Evolutionary conservation across 2,797 vertebrate species (phyloP), one percentile per base, ranked within the genome.

Genomic region (Percopsis omiscomaycus): DNA sequence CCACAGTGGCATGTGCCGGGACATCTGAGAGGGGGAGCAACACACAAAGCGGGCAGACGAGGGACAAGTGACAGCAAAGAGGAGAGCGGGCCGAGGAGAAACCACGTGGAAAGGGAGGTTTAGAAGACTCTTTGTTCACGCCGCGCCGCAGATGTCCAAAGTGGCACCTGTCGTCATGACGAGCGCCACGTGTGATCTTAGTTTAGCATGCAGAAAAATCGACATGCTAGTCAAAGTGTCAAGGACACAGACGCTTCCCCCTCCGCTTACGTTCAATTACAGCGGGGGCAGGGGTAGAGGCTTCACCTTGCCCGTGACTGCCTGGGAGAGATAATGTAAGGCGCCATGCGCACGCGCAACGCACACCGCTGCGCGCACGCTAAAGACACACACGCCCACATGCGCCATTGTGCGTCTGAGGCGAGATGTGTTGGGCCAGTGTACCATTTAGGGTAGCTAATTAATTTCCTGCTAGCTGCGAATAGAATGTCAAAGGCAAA

Each of bases 81-180:
- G 62, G 63, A 73, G 75, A 73, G 64, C 61, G 15, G 71, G 67
- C 67, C 32, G 75, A 66, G 73, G 64, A 59, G 69, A 81, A 86
- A 84, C 78, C 84, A 83, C 89, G 84, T 87, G 77, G 86, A 85
- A 84, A 78, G 74, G 56, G 55, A 84, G 84, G 81, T 88, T 88
- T 84, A 62, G 61, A 77, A 62, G 44, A 32, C 55, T 56, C 82
- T 89, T 88, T 87, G 79, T 85, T 85, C 80, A 37, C 32, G 5
- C 77, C 59, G 42, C 72, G 85, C 84, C 81, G 82, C 66, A 80
- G 75, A 77, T 55, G 80, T 85, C 82, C 74, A 82, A 80, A 80
- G 83, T 82, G 59, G 71, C 53, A 2, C 78, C 84, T 83, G 78
- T 82, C 81, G 68, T 84, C 74, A 82, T 22, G 79, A 84, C 73